Conservation (phyloP, 2,113 vertebrate species). For the Mesocricetus auratus region DNA sequence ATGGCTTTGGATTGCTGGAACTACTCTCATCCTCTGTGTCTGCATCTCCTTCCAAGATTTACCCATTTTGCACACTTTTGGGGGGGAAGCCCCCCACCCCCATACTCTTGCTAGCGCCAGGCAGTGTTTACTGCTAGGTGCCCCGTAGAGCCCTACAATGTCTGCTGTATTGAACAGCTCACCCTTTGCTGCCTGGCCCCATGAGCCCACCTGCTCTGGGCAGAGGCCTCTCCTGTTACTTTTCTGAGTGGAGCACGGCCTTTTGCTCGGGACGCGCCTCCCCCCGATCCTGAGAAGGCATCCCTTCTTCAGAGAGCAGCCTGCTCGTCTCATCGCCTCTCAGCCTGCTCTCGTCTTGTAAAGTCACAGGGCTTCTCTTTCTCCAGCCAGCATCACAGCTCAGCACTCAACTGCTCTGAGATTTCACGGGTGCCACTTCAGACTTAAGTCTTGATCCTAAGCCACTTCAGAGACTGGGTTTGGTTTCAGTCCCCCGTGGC, state of each 20-base stretch:
- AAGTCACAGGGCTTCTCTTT: neutral
- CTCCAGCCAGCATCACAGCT: neutral
- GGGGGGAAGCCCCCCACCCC: too few species aligned
- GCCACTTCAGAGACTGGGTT: neutral
- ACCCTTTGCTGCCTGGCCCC: neutral
- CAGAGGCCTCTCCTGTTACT: neutral
- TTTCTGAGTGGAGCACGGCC: neutral
- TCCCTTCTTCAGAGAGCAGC: neutral
- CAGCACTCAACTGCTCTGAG: neutral
- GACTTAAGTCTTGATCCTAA: neutral
- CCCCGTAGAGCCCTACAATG: too few species aligned
- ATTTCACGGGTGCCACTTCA: neutral
- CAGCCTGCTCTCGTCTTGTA: neutral
- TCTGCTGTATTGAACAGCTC: too few species aligned
- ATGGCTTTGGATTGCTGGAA: neutral
- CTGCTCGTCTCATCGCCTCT: neutral
- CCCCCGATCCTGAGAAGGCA: neutral
- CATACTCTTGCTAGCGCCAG: accelerated
- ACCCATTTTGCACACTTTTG: accelerated
- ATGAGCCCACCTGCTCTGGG: neutral
- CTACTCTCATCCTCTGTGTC: neutral
- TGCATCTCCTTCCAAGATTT: neutral
- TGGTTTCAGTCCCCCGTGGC: neutral
- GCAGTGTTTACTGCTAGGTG: accelerated
- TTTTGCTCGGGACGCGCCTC: neutral